Conservation (phyloP, 53 echinoderm and acorn worm species). For the Mesocentrotus franciscanus region DNA sequence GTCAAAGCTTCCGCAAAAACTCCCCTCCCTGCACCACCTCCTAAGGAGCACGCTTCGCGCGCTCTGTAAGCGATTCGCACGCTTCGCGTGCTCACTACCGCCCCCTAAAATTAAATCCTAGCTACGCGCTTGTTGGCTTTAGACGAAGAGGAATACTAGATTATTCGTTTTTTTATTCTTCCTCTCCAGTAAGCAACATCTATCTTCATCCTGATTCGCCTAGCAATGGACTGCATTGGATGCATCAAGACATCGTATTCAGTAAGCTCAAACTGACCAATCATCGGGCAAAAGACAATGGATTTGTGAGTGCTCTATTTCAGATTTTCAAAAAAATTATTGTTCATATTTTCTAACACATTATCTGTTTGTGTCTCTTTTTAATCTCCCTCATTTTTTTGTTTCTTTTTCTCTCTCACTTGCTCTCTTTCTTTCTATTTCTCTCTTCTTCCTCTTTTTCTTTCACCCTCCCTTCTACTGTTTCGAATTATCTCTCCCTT, state of each 20-base stretch:
- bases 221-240: conserved; percentile 90
- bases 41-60: no score
- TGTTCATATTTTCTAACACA: background rate
- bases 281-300: conserved; percentile 88
- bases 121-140: no score
- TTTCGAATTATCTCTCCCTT: background rate
- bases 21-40: no score
- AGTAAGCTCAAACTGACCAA: conserved; percentile 95
- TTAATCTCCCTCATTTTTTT: background rate
- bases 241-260: conserved; percentile 92
- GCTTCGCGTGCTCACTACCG: no score
- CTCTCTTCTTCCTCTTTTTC: background rate
- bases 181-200: conserved; percentile 77
- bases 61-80: no score
- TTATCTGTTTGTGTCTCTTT: background rate
- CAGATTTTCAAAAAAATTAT: background rate
- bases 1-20: no score
- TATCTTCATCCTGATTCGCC: conserved; percentile 97
- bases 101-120: no score
- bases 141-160: background rate
- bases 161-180: background rate
- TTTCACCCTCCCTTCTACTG: background rate
- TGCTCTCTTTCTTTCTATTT: background rate
- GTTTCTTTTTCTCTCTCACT: background rate
- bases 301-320: conserved; percentile 77